Percentiles rank a stretch among this genome's conserved stretches.
Conservation (phyloP, 2,113 vertebrate species). For the Camelus bactrianus region DNA sequence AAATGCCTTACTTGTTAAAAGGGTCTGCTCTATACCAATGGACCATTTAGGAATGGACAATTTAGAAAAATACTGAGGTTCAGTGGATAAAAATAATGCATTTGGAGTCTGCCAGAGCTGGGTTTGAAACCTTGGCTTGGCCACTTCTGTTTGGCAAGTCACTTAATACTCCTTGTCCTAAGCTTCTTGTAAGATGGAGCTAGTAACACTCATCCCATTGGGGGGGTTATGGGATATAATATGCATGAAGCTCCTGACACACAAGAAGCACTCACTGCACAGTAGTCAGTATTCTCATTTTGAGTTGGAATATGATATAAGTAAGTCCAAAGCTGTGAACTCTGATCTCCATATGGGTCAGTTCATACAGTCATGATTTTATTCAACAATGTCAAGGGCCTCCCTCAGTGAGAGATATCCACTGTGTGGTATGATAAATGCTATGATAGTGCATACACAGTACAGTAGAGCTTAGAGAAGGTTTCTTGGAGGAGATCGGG, state of each 20-base stretch:
- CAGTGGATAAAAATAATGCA: not conserved
- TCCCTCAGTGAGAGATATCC: not conserved
- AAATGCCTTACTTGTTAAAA: not conserved
- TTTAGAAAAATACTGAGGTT: not conserved
- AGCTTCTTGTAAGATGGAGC: not conserved
- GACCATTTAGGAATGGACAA: not conserved
- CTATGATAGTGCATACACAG: not conserved
- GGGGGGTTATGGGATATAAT: not conserved
- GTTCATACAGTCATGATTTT: not conserved
- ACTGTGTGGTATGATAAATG: not conserved
- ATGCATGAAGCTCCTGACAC: not conserved
- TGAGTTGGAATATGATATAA: not conserved
- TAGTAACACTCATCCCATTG: not conserved
- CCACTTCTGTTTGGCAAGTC: not conserved
- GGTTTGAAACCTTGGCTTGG: conserved; percentile 8
- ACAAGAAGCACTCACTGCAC: not conserved
- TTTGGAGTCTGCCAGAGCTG: not conserved
- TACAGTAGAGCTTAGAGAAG: not conserved
- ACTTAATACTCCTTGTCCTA: not conserved
- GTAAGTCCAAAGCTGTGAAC: not conserved
- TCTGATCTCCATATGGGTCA: not conserved
- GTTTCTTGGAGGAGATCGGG: not conserved
- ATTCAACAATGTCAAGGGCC: not conserved
- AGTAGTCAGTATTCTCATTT: conserved; percentile 16
- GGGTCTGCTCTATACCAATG: not conserved